Evolutionary conservation across 2,888 invertebrate genomes (phyloP), one percentile per base, ranked within the genome.

Genomic region (Hirtodrosophila confusa): DNA sequence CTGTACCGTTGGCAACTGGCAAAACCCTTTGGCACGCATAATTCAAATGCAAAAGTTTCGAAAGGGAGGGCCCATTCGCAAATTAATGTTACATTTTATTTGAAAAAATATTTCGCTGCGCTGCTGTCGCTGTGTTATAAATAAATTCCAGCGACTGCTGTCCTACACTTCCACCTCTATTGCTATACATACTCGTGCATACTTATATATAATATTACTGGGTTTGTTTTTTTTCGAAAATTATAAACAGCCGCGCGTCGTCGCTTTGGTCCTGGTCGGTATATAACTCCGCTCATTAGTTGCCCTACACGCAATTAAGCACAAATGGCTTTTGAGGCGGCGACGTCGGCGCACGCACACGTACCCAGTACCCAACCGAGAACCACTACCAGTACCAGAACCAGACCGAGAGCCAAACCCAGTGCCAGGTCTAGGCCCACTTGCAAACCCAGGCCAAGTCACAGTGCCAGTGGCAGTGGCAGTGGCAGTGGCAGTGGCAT

Each of bases 261-360:
- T 61, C 61, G 66, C 51, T 62, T 36, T 39, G 47, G 49, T 64
- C 57, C 65, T 72, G 64, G 51, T 56, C 62, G 68, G 72, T 66
- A 78, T 73, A 84, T 86, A 82, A 82, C 79, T 78, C 78, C 77
- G 78, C 86, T 89, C 89, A 90, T 90, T 89, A 90, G 88, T 89
- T 89, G 84, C 82, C 87, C 88, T 88, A 89, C 89, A 89, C 90
- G 89, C 90, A 90, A 90, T 90, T 90, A 90, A 89, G 86, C 90
- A 90, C 90, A 90, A 90, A 90, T 84, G 90, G 89, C 86, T 88
- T 89, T 82, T 77, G 76, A 86, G 80, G 86, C 82, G 70, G 69
- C 67, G 73, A 60, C 69, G 51, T 56, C 68, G 50, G 62, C 71
- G 69, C 63, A 73, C 64, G 73, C 73, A 72, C 77, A 73, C 69